Evolutionary conservation across 2,888 invertebrate genomes (phyloP).

Genomic region (Dastarcus helophoroides): DNA sequence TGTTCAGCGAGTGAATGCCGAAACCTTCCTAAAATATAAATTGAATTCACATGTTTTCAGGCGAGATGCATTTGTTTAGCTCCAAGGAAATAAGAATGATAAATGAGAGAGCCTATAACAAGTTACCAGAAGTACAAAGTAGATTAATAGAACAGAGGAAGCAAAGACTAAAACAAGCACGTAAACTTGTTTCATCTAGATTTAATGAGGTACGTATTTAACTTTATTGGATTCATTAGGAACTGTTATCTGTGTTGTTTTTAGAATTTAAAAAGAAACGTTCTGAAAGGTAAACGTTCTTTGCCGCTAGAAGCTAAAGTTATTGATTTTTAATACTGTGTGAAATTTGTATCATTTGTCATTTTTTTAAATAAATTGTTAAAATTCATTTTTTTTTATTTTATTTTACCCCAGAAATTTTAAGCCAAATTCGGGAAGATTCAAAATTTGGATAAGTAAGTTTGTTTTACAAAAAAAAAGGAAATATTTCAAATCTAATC

Average conservation of each 20-base stretch:
- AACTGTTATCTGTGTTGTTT: constrained; percentile 25
- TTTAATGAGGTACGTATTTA: constrained; percentile 55
- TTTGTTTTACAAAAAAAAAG: no score
- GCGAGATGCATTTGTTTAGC: no score
- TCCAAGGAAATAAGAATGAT: constrained; percentile 47
- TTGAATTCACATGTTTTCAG: no score
- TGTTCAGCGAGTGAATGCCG: no score
- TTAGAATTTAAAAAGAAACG: constrained; percentile 57
- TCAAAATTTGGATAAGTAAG: no score
- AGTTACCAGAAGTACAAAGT: constrained; percentile 58
- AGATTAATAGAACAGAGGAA: constrained; percentile 50
- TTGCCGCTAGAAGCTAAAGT: constrained; percentile 52
- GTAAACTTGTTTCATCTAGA: constrained; percentile 61
- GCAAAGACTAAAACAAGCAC: constrained; percentile 46
- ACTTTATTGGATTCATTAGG: constrained; percentile 7
- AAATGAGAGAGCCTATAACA: constrained; percentile 52
- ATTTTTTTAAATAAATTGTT: no score
- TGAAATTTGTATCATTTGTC: no score
- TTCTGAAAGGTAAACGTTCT: constrained; percentile 52
- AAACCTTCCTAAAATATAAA: no score
- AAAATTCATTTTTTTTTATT: no score
- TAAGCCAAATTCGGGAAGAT: no score
- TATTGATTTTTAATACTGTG: constrained; percentile 25
- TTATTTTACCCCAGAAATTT: no score
- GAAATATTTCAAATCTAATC: no score